Evolutionary conservation across 2,113 vertebrate species (phyloP), one percentile per base, ranked within the genome.

Genomic region (Columbina picui): DNA sequence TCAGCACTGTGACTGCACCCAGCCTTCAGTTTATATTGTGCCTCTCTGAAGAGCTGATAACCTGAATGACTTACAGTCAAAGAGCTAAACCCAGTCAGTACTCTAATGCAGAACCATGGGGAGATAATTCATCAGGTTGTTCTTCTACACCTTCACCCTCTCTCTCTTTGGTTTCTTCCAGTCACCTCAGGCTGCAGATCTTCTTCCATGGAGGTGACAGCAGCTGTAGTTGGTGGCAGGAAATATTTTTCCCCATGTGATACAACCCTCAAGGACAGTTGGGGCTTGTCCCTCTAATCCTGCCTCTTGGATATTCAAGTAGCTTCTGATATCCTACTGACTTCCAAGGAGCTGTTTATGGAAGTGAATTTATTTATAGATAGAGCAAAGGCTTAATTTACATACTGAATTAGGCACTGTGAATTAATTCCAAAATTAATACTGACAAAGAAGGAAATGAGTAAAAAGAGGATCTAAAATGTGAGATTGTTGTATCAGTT

Each of bases 151-250:
- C 20, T 47, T 81, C 39, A 36, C 4, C 6, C 2, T 47, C n/a
- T 43, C 10, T 49, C 25, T 57, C 39, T 83, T 57, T 60, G 14
- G 4, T 56, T 85, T 52, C 64, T 82, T 82, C 27, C 55, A 56
- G 45, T 82, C 56, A 70, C 23, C 50, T 6, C 45, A 61, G 60
- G 9, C 26, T 56, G 22, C 0, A 0, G 5, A 15, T 56, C 36
- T 14, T 41, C 29, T 56, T 91, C 25, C 76, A 50, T 30, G 64
- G 64, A 50, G 29, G 49, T 88, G 55, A 30, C 34, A 70, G n/a
- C 32, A 82, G 32, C 39, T 69, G 21, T 59, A 52, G 18, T 16
- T 71, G 13, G 30, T 86, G 47, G 27, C 61, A 89, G 41, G 38
- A 83, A 83, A 19, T 86, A 49, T 32, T 67, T 70, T 52, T 65